phyloP scores from a whole-genome alignment of 2,797 vertebrate species.

The Podarcis siculus region DNA sequence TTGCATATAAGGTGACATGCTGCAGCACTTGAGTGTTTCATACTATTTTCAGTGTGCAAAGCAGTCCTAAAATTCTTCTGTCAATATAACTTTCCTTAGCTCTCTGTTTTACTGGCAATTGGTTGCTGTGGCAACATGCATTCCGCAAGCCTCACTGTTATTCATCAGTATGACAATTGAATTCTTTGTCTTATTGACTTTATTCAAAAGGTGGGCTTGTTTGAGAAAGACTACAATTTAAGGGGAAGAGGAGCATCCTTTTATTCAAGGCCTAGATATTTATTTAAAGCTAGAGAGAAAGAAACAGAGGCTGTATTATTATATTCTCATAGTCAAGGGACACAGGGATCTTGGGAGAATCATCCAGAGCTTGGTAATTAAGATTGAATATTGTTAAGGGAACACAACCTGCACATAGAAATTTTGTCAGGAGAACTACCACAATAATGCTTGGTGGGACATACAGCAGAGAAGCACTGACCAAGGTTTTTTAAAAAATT shows the following conservation, averaged over 20 bases:
- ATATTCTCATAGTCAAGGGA: background rate
- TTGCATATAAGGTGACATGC: background rate
- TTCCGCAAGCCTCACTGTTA: background rate
- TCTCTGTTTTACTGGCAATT: background rate
- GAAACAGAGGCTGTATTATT: background rate
- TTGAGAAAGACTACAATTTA: background rate
- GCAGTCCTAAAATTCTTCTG: background rate
- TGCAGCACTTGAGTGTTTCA: background rate
- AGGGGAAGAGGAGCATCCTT: background rate
- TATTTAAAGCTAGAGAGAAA: background rate
- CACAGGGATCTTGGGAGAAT: background rate
- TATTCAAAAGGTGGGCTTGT: background rate
- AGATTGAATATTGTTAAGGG: background rate
- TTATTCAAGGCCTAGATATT: background rate
- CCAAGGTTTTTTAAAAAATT: background rate
- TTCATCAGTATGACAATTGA: background rate
- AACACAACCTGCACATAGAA: background rate
- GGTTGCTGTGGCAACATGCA: slow-evolving; percentile 13
- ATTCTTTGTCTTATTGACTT: background rate
- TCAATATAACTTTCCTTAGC: background rate
- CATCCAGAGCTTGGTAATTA: background rate
- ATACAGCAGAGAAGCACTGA: background rate
- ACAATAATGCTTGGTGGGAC: background rate
- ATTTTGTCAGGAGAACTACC: background rate
- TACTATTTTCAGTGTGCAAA: background rate